A percentile compares a stretch with the other conserved stretches of the same genome.
These are phyloP conservation scores for Melinopterus prodromus DNA, from an alignment of 2,888 invertebrate species.

Conservation along the genomic window DNA sequence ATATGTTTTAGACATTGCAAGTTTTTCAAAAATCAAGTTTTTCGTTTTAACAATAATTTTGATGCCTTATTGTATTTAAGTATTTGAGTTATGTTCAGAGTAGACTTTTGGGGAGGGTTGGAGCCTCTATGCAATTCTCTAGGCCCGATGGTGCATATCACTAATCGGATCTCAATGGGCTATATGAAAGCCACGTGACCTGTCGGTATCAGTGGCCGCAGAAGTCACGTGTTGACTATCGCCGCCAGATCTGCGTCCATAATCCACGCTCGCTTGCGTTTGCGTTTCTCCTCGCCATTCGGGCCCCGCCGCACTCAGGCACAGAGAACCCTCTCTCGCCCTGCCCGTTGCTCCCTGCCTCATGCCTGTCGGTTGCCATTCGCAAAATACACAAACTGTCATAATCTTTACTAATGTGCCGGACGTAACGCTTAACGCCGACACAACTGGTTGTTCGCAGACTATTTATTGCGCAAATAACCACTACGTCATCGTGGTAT, in stretches of 20 bases:
- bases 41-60: background rate
- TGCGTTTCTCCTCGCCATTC: background rate
- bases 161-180: conserved; percentile 46
- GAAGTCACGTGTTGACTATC: conserved; percentile 58
- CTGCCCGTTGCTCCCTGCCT: too few species aligned
- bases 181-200: conserved; percentile 56
- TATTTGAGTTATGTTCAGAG: background rate
- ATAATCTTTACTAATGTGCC: conserved; percentile 42
- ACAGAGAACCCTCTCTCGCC: background rate
- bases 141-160: conserved; percentile 33
- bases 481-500: background rate
- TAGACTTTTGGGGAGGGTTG: background rate
- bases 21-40: too few species aligned
- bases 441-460: conserved; percentile 10
- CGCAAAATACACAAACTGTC: conserved; percentile 38
- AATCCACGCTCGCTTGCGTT: conserved; percentile 44
- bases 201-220: conserved; percentile 60
- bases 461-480: conserved; percentile 38
- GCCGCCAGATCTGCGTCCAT: conserved; percentile 54
- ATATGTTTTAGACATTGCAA: too few species aligned
- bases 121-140: background rate
- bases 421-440: conserved; percentile 37
- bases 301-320: background rate
- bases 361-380: conserved; percentile 25
- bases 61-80: background rate